Conservation (phyloP, 2,797 vertebrate genomes). For the Squalus acanthias region DNA sequence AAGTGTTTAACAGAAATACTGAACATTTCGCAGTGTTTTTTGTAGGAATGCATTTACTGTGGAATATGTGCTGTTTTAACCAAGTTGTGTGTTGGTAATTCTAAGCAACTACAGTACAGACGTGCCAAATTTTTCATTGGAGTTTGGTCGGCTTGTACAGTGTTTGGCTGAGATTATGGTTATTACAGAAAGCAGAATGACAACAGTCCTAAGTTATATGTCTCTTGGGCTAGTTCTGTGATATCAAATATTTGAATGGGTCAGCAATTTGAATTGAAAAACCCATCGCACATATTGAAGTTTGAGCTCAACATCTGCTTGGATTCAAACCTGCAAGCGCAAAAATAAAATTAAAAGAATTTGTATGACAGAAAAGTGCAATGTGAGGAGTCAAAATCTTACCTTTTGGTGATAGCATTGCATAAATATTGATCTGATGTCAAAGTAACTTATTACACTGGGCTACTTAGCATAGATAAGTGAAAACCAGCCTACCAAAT, state of each 20-base stretch:
- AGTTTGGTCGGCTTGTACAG: neutral
- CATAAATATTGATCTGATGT: slow-evolving; percentile 1
- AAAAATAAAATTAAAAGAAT: slow-evolving; percentile 7
- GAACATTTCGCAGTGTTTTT: neutral
- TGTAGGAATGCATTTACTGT: neutral
- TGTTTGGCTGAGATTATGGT: neutral
- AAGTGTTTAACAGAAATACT: neutral
- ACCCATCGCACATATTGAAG: neutral
- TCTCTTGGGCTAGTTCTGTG: neutral
- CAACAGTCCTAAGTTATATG: neutral
- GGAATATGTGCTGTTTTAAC: neutral
- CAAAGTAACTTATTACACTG: neutral
- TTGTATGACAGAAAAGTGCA: neutral
- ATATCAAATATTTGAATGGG: neutral
- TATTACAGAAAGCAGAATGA: neutral
- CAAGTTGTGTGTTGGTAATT: neutral
- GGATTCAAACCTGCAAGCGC: neutral
- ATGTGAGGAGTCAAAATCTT: neutral
- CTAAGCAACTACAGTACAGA: neutral
- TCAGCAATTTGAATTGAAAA: neutral
- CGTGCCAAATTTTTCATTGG: neutral
- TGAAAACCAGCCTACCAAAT: neutral
- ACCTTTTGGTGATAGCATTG: neutral
- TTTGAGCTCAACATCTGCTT: neutral
- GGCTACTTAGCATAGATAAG: neutral